phyloP scores from a whole-genome alignment of 2,888 invertebrate species.

The Amphiduros pacificus region DNA sequence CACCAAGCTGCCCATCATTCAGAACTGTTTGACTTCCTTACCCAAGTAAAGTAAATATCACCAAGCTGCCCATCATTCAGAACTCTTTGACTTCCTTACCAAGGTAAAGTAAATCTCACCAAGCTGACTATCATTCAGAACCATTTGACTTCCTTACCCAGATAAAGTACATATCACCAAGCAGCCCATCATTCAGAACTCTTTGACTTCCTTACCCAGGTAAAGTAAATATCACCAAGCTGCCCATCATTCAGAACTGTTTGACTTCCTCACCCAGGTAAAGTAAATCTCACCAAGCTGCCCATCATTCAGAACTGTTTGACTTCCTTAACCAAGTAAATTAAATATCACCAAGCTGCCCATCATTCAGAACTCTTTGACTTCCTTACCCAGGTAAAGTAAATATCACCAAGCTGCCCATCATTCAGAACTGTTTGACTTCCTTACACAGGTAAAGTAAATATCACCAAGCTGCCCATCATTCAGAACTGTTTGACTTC shows the following conservation, averaged over 20 bases:
- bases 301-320: constrained; percentile 81
- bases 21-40: constrained; percentile 77
- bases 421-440: constrained; percentile 78
- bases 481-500: constrained; percentile 78
- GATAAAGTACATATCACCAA: constrained; percentile 62
- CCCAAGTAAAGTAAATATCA: constrained; percentile 63
- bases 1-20: constrained; percentile 76
- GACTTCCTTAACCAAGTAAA: constrained; percentile 67
- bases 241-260: constrained; percentile 79
- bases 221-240: constrained; percentile 66
- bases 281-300: constrained; percentile 67
- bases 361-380: constrained; percentile 80
- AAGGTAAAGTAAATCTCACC: constrained; percentile 62
- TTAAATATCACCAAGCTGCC: constrained; percentile 72
- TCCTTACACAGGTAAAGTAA: constrained; percentile 66
- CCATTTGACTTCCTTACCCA: constrained; percentile 76
- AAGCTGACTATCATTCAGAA: constrained; percentile 77
- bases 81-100: constrained; percentile 77
- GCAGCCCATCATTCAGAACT: constrained; percentile 80
- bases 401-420: constrained; percentile 76
- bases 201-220: constrained; percentile 72
- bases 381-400: constrained; percentile 66
- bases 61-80: constrained; percentile 76
- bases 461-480: constrained; percentile 75
- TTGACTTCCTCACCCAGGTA: constrained; percentile 70